Base-by-base conservation (phyloP, 2,113 vertebrate genomes). In the Miniopterus natalensis region DNA sequence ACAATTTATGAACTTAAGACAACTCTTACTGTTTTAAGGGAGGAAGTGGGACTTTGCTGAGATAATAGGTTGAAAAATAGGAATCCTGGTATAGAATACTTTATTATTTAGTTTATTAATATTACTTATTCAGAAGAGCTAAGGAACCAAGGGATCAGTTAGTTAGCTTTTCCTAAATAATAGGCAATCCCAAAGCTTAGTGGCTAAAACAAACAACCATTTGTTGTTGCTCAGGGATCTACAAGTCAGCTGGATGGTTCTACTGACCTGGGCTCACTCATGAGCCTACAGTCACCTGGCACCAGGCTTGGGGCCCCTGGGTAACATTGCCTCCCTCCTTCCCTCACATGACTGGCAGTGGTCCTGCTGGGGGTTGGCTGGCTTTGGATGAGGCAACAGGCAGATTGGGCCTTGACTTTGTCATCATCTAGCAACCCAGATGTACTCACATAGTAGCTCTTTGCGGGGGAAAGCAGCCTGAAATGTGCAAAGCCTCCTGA, bases 271-370 rank as follows among this genome's bases (percentile, higher is more conserved):
- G 25, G 29, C 40, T 53, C 20, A 9, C 49, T 15, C 4, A 0
- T 1, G 4, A 8, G 8, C 65, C 63, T 45, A 1, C 15, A 31
- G 31, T 31, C 17, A 4, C 71, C 36, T 49, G 71, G n/a, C 21
- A 25, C 5, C 5, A 6, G 0, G 8, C 40, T 10, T 1, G 53
- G n/a, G 11, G 13, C 13, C 2, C 12, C 18, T 4, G 20, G 75
- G 11, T 29, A 1, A 12, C 15, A 0, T 5, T 59, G 1, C 31
- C 11, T 51, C 11, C 0, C 2, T 42, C 11, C 0, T 2, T 42
- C 9, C 6, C 15, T 20, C 2, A 36, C 74, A 3, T 11, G 3
- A 63, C 57, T 47, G 53, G 31, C 36, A 2, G 7, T 45, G 80
- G 68, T 51, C 4, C 53, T 51, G 7, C 66, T 53, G 31, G 8